phyloP scores from a whole-genome alignment of 30 jellyfish, hydroid and myxozoan species.

The Aurelia coerulea region DNA sequence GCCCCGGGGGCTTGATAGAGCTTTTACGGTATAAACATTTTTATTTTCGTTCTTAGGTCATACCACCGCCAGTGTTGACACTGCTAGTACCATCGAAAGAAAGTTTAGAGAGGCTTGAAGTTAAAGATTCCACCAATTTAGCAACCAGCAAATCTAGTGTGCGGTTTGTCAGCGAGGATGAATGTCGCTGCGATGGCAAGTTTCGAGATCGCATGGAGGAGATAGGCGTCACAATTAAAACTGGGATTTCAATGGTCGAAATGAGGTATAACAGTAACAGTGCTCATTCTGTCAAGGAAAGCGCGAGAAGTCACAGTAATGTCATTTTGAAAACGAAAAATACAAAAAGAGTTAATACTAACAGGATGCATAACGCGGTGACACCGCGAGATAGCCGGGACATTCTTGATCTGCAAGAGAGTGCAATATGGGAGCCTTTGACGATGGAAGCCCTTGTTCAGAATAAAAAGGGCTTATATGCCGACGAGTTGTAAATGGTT shows the following conservation, averaged over 20 bases:
- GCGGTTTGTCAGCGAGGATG: slow-evolving; percentile 58
- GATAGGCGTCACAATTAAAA: slow-evolving; percentile 39
- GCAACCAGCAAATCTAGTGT: slow-evolving; percentile 5
- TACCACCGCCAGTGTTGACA: neutral
- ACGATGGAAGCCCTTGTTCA: slow-evolving; percentile 43
- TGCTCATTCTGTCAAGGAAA: neutral
- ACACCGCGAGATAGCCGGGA: neutral
- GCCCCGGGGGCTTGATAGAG: too few species aligned
- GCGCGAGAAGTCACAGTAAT: neutral
- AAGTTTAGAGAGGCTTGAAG: neutral
- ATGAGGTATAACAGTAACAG: neutral
- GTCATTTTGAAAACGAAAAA: neutral
- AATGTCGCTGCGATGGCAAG: slow-evolving; percentile 45
- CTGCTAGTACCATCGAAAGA: neutral
- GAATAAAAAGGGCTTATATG: neutral
- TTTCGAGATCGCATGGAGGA: slow-evolving; percentile 63
- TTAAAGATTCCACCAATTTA: neutral
- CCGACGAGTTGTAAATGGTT: neutral
- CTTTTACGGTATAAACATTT: too few species aligned
- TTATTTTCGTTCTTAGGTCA: too few species aligned
- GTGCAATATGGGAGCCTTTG: slow-evolving; percentile 31
- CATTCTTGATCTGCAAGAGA: neutral
- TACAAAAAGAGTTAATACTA: neutral
- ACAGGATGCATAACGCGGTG: neutral
- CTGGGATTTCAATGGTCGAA: slow-evolving; percentile 49